Base-by-base conservation (phyloP, 2,797 vertebrate genomes). In the Lagocephalus sceleratus region DNA sequence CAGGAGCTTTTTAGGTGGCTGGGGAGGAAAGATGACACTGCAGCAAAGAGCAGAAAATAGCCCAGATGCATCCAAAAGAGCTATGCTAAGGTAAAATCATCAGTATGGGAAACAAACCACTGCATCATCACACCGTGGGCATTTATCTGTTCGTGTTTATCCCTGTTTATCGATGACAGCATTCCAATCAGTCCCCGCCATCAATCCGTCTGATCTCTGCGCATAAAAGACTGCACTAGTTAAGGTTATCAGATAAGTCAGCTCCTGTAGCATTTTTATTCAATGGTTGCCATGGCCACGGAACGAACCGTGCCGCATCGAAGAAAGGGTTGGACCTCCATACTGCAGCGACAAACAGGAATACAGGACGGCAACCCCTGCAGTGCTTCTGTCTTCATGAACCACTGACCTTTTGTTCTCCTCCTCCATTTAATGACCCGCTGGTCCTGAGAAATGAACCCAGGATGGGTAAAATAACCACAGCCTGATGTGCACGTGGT, bases 401-500 rank as follows among this genome's bases (percentile, higher is more conserved):
- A 54, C 53, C 11, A 35, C 16, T 11, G 20, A 57, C 16, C 17
- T 42, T 19, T 10, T 14, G 20, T 21, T 38, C 17, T 42, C 20
- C 54, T 54, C 16, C 7, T 35, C 32, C 47, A 10, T 57, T 47
- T 51, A 35, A 50, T 67, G 35, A 38, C 16, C 47, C 19, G 48
- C 51, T 41, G 57, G 29, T 51, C 29, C 20, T 26, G 21, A 22
- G 49, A 64, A 51, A 57, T 16, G 12, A 20, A 42, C 1, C 17
- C n/a, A 17, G 3, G 19, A 41, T 32, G 47, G 39, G 35, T 23
- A 48, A 22, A 59, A 44, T 71, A 67, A 74, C 63, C 39, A 47
- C 54, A 21, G 35, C 54, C 38, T 62, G 49, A 69, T 52, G 64
- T 76, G 32, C 3, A 9, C 50, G 9, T 21, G 66, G 51, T 60